phyloP scores from a whole-genome alignment of 1,140 invertebrate genomes.

The Eufriesea mexicana region DNA sequence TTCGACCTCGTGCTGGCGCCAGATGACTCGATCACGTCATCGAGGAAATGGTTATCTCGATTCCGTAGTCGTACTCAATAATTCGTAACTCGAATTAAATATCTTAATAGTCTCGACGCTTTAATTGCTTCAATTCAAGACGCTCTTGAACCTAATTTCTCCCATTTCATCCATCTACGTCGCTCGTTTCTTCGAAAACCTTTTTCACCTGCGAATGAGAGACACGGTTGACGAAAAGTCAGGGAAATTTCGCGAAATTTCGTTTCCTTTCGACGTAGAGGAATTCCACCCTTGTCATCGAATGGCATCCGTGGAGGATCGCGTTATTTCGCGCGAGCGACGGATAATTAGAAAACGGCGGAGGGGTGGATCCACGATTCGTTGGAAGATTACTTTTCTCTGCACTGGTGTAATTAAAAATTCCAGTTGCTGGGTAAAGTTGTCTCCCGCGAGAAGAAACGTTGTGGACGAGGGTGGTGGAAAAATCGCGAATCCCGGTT shows the following conservation, averaged over 20 bases:
- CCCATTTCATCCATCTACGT: too few species aligned
- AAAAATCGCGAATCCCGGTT: not conserved
- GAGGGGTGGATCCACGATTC: not conserved
- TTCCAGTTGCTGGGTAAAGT: not conserved
- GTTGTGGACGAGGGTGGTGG: too few species aligned
- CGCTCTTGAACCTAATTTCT: too few species aligned
- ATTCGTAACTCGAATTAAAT: too few species aligned
- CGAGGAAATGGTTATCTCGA: not conserved
- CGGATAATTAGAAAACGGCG: slow-evolving; percentile 7
- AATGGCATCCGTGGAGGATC: not conserved
- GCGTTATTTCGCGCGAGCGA: not conserved
- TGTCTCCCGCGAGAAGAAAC: not conserved
- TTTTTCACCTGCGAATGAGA: too few species aligned
- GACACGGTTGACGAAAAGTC: not conserved
- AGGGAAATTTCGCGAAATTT: too few species aligned
- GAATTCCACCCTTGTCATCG: not conserved
- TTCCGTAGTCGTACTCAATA: not conserved
- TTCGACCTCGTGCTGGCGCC: not conserved
- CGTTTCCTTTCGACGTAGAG: not conserved
- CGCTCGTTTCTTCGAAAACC: not conserved
- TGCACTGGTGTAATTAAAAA: slow-evolving; percentile 49
- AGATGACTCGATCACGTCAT: not conserved
- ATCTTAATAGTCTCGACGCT: too few species aligned
- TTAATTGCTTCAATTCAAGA: too few species aligned
- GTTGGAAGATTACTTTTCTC: not conserved